These are phyloP conservation scores for Ophion ellenae DNA, from an alignment of 2,888 invertebrate species.

Conservation along the genomic window DNA sequence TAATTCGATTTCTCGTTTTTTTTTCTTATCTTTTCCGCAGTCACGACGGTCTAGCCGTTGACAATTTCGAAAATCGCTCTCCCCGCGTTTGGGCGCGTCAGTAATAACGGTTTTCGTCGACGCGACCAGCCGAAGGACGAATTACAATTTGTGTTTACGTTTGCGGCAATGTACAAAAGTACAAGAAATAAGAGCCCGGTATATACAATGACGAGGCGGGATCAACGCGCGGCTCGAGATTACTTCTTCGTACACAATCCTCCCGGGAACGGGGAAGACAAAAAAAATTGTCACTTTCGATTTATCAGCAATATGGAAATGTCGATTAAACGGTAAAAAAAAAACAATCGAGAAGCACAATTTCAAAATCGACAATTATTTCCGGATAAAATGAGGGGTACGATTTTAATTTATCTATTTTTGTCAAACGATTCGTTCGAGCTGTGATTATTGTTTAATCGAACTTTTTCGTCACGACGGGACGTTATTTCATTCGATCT, in stretches of 20 bases:
- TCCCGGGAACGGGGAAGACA: background rate
- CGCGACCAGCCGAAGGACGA: slow-evolving; percentile 31
- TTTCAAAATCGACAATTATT: slow-evolving; percentile 16
- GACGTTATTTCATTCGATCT: background rate
- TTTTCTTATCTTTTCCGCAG: background rate
- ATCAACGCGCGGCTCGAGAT: slow-evolving; percentile 10
- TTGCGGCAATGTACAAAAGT: slow-evolving; percentile 11
- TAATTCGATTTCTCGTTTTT: background rate
- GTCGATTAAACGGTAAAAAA: slow-evolving; percentile 33
- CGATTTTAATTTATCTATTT: slow-evolving; percentile 15
- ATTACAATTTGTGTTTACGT: slow-evolving; percentile 51
- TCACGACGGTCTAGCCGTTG: slow-evolving; percentile 19
- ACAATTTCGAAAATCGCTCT: slow-evolving; percentile 26
- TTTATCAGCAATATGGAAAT: slow-evolving; percentile 28
- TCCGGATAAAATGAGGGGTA: slow-evolving; percentile 12
- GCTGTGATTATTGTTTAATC: slow-evolving; percentile 17
- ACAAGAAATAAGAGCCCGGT: slow-evolving; percentile 19
- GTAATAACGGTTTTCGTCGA: slow-evolving; percentile 37
- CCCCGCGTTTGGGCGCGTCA: slow-evolving; percentile 13
- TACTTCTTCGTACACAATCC: slow-evolving; percentile 17
- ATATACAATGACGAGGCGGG: background rate
- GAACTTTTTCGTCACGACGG: slow-evolving; percentile 9
- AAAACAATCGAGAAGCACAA: slow-evolving; percentile 3
- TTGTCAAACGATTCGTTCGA: slow-evolving; percentile 12
- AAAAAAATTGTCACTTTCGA: slow-evolving; percentile 18